Conservation (phyloP, 2,888 invertebrate species). For the Protodeltote pygarga region DNA sequence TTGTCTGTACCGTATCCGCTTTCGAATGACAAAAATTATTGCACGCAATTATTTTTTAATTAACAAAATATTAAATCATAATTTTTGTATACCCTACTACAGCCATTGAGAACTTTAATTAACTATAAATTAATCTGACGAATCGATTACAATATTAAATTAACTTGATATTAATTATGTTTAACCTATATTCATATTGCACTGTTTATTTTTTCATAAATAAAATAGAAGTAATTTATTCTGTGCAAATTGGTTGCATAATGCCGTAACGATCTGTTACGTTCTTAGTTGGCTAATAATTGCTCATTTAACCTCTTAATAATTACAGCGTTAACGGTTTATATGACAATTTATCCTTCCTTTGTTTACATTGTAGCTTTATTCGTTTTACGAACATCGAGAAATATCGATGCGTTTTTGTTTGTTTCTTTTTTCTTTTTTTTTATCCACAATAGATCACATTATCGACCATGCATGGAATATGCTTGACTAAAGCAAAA, state of each 20-base stretch:
- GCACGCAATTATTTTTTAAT: slow-evolving; percentile 62
- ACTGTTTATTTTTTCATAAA: neutral
- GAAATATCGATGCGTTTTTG: slow-evolving; percentile 15
- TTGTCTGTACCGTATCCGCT: slow-evolving; percentile 55
- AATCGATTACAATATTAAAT: slow-evolving; percentile 1
- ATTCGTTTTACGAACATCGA: slow-evolving; percentile 14
- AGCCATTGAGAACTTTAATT: slow-evolving; percentile 12
- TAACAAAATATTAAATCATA: slow-evolving; percentile 25
- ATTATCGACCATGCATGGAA: slow-evolving; percentile 12
- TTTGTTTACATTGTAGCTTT: slow-evolving; percentile 51
- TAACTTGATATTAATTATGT: slow-evolving; percentile 1
- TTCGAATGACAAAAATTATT: slow-evolving; percentile 64
- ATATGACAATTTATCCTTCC: slow-evolving; percentile 52
- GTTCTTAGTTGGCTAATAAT: slow-evolving; percentile 48
- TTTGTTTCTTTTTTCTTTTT: slow-evolving; percentile 21
- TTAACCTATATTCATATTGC: no score
- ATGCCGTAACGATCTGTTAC: slow-evolving; percentile 34
- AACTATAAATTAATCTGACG: neutral
- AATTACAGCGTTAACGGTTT: slow-evolving; percentile 53
- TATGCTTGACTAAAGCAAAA: slow-evolving; percentile 26
- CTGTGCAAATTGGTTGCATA: slow-evolving; percentile 17
- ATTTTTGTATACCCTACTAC: no score
- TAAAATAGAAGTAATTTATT: slow-evolving; percentile 1
- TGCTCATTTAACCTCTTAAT: slow-evolving; percentile 54
- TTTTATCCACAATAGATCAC: slow-evolving; percentile 14